Conservation (phyloP, 2,888 invertebrate genomes). For the Criorhina ranunculi region DNA sequence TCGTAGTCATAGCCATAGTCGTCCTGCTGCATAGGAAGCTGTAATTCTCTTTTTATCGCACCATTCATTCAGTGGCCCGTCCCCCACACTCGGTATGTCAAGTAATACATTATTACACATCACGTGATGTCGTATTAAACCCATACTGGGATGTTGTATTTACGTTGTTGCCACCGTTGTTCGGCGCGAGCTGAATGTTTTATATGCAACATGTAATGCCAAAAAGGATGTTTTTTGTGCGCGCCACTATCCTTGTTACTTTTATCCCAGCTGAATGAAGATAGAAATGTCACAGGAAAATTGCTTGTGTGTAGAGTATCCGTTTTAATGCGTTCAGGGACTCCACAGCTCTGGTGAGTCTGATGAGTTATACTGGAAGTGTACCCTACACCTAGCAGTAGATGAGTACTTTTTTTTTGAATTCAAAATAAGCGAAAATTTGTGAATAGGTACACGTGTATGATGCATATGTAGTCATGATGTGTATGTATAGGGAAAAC, state of each 20-base stretch:
- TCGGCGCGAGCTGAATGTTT: slow-evolving; percentile 62
- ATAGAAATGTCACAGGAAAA: slow-evolving; percentile 69
- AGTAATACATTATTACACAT: slow-evolving; percentile 74
- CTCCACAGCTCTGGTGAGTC: slow-evolving; percentile 2
- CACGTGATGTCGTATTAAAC: slow-evolving; percentile 70
- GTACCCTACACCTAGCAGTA: not conserved
- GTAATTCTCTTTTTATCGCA: slow-evolving; percentile 71
- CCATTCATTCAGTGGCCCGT: slow-evolving; percentile 58
- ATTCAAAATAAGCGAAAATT: slow-evolving; percentile 41
- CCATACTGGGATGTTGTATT: slow-evolving; percentile 61
- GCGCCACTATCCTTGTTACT: slow-evolving; percentile 45
- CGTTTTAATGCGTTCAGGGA: slow-evolving; percentile 67
- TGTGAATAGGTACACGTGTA: slow-evolving; percentile 1
- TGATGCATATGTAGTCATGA: too few species aligned
- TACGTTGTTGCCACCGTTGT: slow-evolving; percentile 70
- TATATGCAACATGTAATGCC: slow-evolving; percentile 73
- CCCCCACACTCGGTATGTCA: slow-evolving; percentile 51
- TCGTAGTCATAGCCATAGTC: slow-evolving; percentile 1
- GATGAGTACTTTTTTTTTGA: slow-evolving; percentile 9
- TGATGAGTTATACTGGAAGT: slow-evolving; percentile 14
- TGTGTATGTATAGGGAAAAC: not conserved
- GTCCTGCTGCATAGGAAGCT: slow-evolving; percentile 42
- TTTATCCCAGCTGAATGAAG: slow-evolving; percentile 43
- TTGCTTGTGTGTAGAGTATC: slow-evolving; percentile 68
- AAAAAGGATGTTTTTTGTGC: slow-evolving; percentile 66